Conservation (phyloP, 30 jellyfish, hydroid and myxozoan genomes). For the Hydractinia echinata region DNA sequence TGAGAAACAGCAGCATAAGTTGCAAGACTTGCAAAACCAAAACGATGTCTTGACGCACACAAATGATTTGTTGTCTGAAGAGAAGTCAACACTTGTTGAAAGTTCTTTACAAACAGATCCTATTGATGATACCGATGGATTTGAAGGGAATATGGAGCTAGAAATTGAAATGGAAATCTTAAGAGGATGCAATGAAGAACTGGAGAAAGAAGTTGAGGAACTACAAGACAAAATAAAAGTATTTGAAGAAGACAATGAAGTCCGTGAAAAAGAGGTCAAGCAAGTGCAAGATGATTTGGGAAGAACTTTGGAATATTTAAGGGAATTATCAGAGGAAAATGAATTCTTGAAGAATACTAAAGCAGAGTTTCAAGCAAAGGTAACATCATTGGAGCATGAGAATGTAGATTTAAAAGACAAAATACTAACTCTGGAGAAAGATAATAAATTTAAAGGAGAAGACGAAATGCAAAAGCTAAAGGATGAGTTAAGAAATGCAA, state of each 20-base stretch:
- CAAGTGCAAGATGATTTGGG: constrained; percentile 50
- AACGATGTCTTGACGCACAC: not conserved
- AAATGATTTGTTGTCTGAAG: constrained; percentile 5
- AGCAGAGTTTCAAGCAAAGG: no score
- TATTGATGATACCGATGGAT: constrained; percentile 31
- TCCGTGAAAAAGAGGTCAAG: constrained; percentile 35
- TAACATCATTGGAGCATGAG: not conserved
- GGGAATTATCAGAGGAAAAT: constrained; percentile 25
- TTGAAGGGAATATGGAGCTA: constrained; percentile 43
- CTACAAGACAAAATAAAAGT: not conserved
- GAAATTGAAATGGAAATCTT: constrained; percentile 72
- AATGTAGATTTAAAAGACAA: constrained; percentile 6
- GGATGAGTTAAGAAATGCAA: constrained; percentile 2
- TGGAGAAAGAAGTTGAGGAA: constrained; percentile 23
- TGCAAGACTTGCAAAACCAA: not conserved
- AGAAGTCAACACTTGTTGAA: not conserved
- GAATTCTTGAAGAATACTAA: not conserved
- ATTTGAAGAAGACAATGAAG: constrained; percentile 4
- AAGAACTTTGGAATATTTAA: constrained; percentile 19
- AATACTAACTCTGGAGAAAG: constrained; percentile 17
- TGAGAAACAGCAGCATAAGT: not conserved
- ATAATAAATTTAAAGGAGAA: constrained; percentile 7
- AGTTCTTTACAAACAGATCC: constrained; percentile 15
- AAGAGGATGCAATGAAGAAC: constrained; percentile 38
- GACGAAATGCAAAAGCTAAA: not conserved